Percentiles rank a stretch among this genome's conserved stretches.
These are phyloP conservation scores for Eurytemora carolleeae DNA, from an alignment of 1,140 invertebrate genomes.

Conservation along the genomic window DNA sequence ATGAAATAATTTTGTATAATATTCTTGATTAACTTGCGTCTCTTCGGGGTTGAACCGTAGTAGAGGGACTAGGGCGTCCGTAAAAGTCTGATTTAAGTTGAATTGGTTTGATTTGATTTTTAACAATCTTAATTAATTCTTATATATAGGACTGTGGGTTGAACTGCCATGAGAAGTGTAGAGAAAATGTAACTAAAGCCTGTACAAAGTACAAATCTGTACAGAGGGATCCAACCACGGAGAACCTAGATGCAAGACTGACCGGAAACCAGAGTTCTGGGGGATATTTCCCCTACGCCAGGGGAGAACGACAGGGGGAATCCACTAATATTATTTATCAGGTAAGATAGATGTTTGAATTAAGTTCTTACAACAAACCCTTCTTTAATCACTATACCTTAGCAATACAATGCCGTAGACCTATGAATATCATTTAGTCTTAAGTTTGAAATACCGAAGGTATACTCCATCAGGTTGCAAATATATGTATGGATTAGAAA, in stretches of 20 bases:
- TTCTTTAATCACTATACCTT: too few species aligned
- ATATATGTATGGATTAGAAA: too few species aligned
- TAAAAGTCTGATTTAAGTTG: constrained; percentile 2
- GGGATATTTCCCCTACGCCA: neutral
- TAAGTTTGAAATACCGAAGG: too few species aligned
- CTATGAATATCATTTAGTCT: too few species aligned
- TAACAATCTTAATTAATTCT: neutral
- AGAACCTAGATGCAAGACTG: constrained; percentile 6
- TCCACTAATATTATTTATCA: neutral
- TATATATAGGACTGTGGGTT: constrained; percentile 56
- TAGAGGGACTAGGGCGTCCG: too few species aligned
- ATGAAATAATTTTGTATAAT: too few species aligned
- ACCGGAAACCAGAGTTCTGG: neutral
- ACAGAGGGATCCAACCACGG: constrained; percentile 1
- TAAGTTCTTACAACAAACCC: too few species aligned
- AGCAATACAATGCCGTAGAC: too few species aligned
- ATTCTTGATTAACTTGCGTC: too few species aligned
- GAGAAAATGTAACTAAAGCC: constrained; percentile 65
- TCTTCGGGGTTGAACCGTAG: too few species aligned
- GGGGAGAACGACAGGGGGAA: neutral
- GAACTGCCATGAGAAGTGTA: constrained; percentile 83
- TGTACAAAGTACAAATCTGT: constrained; percentile 46
- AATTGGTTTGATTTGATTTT: neutral
- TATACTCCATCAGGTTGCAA: too few species aligned
- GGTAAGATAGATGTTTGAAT: too few species aligned